Evolutionary conservation across 1,140 invertebrate species (phyloP).

Genomic region (Stenopsyche tienmushanensis): DNA sequence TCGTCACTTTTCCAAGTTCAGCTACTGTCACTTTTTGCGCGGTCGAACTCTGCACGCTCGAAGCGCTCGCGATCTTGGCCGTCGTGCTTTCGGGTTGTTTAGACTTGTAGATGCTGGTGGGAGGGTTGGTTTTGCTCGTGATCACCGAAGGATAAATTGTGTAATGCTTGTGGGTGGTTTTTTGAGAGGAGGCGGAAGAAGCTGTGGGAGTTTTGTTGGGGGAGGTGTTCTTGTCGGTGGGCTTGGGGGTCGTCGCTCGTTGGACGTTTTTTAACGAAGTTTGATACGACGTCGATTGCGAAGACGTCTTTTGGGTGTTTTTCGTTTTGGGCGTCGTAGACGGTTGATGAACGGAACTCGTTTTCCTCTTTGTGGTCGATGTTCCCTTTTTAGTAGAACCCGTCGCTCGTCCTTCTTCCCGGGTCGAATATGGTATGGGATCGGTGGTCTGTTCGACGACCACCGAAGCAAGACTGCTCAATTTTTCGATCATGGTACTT

Average conservation of each 20-base stretch:
- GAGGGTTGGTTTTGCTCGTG: conserved; percentile 39
- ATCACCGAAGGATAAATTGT: conserved; percentile 50
- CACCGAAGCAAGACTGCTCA: background rate
- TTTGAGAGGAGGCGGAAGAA: conserved; percentile 44
- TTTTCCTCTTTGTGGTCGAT: conserved; percentile 21
- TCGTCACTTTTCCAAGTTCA: conserved; percentile 45
- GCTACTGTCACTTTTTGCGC: conserved; percentile 34
- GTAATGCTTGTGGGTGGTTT: conserved; percentile 52
- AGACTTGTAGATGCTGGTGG: conserved; percentile 43
- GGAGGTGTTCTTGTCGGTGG: conserved; percentile 29
- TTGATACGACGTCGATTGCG: conserved; percentile 1
- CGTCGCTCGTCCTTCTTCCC: conserved; percentile 47
- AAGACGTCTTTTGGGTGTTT: conserved; percentile 10
- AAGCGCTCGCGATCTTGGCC: conserved; percentile 42
- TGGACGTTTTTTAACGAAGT: too few relatives aligned
- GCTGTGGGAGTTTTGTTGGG: conserved; percentile 17
- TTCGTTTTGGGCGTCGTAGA: conserved; percentile 45
- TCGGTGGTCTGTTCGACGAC: conserved; percentile 44
- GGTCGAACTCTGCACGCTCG: conserved; percentile 49
- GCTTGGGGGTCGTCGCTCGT: conserved; percentile 28
- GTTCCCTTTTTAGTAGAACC: conserved; percentile 46
- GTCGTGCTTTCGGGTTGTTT: conserved; percentile 45
- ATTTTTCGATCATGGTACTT: background rate
- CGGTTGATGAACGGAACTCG: conserved; percentile 31
- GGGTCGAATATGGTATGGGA: conserved; percentile 43